phyloP scores from a whole-genome alignment of 2,113 vertebrate genomes.

The Peromyscus leucopus region DNA sequence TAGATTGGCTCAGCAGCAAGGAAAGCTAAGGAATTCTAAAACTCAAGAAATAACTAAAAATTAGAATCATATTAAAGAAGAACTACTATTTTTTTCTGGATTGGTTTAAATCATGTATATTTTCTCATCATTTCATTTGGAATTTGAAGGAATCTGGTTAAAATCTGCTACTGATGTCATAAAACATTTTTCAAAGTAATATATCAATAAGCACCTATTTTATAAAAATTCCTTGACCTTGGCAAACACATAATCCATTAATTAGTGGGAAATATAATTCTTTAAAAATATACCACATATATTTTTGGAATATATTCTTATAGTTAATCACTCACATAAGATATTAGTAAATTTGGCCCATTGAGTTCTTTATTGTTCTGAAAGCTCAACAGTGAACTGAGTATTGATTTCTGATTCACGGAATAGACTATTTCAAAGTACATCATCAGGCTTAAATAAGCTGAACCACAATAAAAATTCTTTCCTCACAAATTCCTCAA shows the following conservation, averaged over 20 bases:
- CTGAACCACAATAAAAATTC: constrained; percentile 21
- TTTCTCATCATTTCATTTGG: background rate
- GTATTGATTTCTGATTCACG: background rate
- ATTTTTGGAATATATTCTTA: constrained; percentile 7
- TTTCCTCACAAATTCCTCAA: background rate
- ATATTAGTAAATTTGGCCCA: background rate
- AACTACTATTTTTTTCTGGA: background rate
- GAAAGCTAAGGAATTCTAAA: background rate
- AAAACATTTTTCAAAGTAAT: background rate
- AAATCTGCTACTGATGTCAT: background rate
- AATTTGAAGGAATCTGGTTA: constrained; percentile 7
- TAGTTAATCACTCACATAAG: constrained; percentile 34
- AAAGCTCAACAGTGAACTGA: constrained; percentile 14
- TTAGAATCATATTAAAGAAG: background rate
- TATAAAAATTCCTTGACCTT: background rate
- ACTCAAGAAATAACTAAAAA: background rate
- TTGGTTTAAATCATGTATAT: background rate
- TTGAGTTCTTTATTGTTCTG: constrained; percentile 21
- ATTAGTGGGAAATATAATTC: background rate
- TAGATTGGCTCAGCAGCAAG: constrained; percentile 34
- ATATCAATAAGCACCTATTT: background rate
- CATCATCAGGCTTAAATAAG: constrained; percentile 27
- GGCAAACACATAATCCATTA: background rate
- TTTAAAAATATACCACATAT: background rate
- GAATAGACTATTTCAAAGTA: constrained; percentile 10